Base-by-base conservation (phyloP, 2,888 invertebrate species). In the Apantesis nais region DNA sequence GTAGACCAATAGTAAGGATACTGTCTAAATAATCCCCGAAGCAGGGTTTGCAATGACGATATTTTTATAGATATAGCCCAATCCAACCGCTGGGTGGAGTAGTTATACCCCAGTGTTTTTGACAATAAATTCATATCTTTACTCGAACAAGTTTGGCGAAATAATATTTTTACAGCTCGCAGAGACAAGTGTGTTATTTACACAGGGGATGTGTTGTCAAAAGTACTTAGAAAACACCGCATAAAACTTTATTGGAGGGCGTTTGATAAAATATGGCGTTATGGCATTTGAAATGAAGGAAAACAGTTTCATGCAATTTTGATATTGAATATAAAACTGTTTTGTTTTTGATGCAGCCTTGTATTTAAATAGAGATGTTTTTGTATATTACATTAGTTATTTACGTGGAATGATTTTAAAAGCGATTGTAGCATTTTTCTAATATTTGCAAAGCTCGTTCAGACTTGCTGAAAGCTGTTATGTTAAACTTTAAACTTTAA, bases 101-200 rank as follows among this genome's bases (percentile, higher is more conserved):
- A 73, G 70, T 72, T 78, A 81, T 61, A 65, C 62, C 67, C 52
- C 34, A 44, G 44, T 65, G 60, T 34, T 70, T 41, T 70, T 66
- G 62, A 62, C 55, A 62, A 41, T 70, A 70, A 70, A 66, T 62
- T 66, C 39, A 29, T 66, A 70, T 66, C 66, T 67, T 44, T 4
- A 9, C 29, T n/a, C n/a, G 34, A 58, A 71, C 71, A 74, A 72
- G 68, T 74, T 72, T 62, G 60, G 25, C 2, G 71, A 64, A 81
- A 79, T 77, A 82, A 80, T 82, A 77, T 77, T 82, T 81, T 76
- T 78, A 81, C 67, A 75, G 71, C 67, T 62, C 60, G 62, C 66
- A 75, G 68, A 69, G 61, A 58, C 73, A 80, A 73, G 71, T 74
- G 73, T 74, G 74, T 73, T 79, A 81, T 80, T 80, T 80, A 76